A percentile compares a stretch with the other conserved stretches of the same genome.
These are phyloP conservation scores for Zeugodacus cucurbitae DNA, from an alignment of 1,140 invertebrate genomes.

Conservation along the genomic window DNA sequence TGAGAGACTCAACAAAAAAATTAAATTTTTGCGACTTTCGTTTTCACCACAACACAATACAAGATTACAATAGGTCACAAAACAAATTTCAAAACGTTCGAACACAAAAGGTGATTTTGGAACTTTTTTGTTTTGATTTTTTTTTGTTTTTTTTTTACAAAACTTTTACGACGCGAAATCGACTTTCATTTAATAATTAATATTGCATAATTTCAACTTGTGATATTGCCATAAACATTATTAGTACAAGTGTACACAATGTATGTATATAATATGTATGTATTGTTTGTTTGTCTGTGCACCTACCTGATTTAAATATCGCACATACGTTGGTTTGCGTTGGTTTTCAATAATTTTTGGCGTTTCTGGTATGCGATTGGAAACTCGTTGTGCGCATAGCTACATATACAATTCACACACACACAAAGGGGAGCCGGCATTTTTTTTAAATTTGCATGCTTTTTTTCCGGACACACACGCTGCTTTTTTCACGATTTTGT, in stretches of 20 bases:
- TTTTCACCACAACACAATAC: too few relatives aligned
- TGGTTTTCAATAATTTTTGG: neutral
- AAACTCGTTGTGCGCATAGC: neutral
- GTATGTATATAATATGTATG: neutral
- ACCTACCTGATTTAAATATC: constrained; percentile 18
- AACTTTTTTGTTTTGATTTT: too few relatives aligned
- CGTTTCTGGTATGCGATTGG: neutral
- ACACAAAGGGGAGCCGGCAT: neutral
- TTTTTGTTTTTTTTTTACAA: too few relatives aligned
- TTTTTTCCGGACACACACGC: neutral
- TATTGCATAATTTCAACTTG: too few relatives aligned
- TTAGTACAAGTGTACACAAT: neutral
- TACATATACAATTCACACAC: neutral
- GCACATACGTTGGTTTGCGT: neutral
- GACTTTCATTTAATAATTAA: too few relatives aligned
- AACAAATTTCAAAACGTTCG: too few relatives aligned
- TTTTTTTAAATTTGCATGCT: constrained; percentile 24
- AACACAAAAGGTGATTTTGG: too few relatives aligned
- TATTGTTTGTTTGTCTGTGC: neutral
- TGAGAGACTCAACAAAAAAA: too few relatives aligned
- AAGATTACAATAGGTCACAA: too few relatives aligned
- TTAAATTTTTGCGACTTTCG: too few relatives aligned
- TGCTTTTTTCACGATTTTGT: constrained; percentile 1
- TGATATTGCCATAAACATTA: neutral
- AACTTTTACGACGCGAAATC: too few relatives aligned